These are phyloP conservation scores for Rotaria sp. DNA, from an alignment of 2,888 invertebrate genomes.

Conservation along the genomic window DNA sequence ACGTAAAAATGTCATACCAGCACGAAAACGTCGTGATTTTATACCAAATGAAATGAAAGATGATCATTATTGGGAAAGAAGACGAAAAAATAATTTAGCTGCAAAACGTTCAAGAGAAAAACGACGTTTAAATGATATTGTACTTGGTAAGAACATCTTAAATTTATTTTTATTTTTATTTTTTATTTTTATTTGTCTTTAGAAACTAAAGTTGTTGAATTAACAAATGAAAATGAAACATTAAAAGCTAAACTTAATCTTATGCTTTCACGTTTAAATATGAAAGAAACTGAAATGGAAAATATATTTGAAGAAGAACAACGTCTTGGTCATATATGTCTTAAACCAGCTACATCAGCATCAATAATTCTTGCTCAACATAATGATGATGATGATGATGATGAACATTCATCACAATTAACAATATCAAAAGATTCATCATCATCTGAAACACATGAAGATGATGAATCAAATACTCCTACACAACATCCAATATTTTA, in stretches of 20 bases:
- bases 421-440: background rate
- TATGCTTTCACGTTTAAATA: conserved; percentile 30
- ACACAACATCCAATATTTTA: background rate
- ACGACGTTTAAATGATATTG: conserved; percentile 38
- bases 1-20: conserved; percentile 39
- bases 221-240: conserved; percentile 36
- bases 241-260: conserved; percentile 34
- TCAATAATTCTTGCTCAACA: background rate
- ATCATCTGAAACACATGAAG: too few relatives aligned
- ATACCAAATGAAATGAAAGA: conserved; percentile 40
- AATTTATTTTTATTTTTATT: background rate
- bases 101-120: conserved; percentile 40
- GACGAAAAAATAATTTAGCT: conserved; percentile 39
- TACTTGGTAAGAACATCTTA: background rate
- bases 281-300: conserved; percentile 34
- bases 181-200: background rate
- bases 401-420: background rate
- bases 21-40: conserved; percentile 39
- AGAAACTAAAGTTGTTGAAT: conserved; percentile 40
- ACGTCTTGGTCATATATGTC: conserved; percentile 25
- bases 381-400: background rate
- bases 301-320: conserved; percentile 37
- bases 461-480: background rate
- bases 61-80: conserved; percentile 40
- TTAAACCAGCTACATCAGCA: conserved; percentile 10